Evolutionary conservation across 2,113 vertebrate species (phyloP).

Genomic region (Motacilla tschutschensis): DNA sequence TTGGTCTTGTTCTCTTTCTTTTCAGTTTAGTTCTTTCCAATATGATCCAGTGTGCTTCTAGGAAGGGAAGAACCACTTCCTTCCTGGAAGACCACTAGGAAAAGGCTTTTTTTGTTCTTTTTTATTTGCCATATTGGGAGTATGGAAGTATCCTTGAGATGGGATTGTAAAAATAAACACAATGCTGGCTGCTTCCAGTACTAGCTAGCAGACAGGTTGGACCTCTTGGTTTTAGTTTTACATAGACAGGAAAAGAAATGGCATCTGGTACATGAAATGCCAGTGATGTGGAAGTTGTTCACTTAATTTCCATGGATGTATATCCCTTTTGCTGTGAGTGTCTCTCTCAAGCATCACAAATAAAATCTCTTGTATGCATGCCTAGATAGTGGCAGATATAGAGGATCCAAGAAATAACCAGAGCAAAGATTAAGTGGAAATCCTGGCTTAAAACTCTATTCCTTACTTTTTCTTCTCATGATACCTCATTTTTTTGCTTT

Average conservation of each 20-base stretch:
- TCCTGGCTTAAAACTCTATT: background rate
- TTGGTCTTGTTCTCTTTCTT: background rate
- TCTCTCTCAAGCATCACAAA: background rate
- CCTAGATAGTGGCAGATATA: background rate
- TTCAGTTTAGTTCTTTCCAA: background rate
- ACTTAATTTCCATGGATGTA: background rate
- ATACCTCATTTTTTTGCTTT: background rate
- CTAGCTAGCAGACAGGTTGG: background rate
- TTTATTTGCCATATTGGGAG: background rate
- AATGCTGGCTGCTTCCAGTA: background rate
- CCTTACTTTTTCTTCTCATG: background rate
- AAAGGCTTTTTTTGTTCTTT: background rate
- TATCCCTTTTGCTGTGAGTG: background rate
- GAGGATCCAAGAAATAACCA: background rate
- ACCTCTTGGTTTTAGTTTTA: background rate
- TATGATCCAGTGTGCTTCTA: background rate
- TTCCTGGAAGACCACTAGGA: background rate
- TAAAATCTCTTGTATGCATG: background rate
- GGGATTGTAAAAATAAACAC: background rate
- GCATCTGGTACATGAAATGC: background rate
- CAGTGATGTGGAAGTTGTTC: background rate
- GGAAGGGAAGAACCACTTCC: background rate
- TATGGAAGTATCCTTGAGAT: background rate
- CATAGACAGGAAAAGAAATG: background rate
- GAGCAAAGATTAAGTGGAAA: background rate